These are phyloP conservation scores for Bombus picipes DNA, from an alignment of 1,140 invertebrate genomes.

Conservation along the genomic window DNA sequence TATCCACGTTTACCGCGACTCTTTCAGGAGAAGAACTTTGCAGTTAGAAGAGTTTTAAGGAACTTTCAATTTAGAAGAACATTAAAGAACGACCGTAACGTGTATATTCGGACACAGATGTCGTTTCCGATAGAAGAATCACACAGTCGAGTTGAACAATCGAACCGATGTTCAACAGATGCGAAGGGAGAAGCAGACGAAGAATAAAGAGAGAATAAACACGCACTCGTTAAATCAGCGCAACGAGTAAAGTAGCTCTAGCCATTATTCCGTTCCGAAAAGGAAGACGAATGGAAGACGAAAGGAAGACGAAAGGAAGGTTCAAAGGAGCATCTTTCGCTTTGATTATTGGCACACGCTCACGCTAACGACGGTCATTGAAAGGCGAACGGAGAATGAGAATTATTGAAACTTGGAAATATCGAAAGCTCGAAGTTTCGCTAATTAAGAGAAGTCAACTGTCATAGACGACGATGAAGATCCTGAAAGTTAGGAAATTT, in stretches of 20 bases:
- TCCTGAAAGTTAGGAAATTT: neutral
- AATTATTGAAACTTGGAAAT: neutral
- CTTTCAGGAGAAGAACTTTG: too few relatives aligned
- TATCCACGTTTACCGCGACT: too few relatives aligned
- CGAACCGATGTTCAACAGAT: slow-evolving; percentile 1
- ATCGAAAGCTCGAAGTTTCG: neutral
- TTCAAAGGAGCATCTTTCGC: neutral
- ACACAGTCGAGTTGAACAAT: neutral
- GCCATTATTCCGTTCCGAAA: neutral
- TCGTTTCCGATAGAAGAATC: neutral
- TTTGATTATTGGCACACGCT: slow-evolving; percentile 12
- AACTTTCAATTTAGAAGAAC: too few relatives aligned
- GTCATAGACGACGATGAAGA: too few relatives aligned
- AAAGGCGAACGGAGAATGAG: neutral
- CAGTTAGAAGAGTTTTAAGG: too few relatives aligned
- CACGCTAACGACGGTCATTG: neutral
- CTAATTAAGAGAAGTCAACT: neutral
- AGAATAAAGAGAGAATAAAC: neutral
- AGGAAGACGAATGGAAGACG: neutral
- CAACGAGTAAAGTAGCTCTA: neutral
- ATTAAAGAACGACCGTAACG: too few relatives aligned
- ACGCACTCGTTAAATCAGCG: slow-evolving; percentile 6
- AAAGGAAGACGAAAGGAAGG: neutral
- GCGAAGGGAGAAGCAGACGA: neutral
- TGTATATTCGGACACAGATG: too few relatives aligned